Evolutionary conservation across 2,888 invertebrate genomes (phyloP), one percentile per base, ranked within the genome.

Genomic region (Polydrusus cervinus): DNA sequence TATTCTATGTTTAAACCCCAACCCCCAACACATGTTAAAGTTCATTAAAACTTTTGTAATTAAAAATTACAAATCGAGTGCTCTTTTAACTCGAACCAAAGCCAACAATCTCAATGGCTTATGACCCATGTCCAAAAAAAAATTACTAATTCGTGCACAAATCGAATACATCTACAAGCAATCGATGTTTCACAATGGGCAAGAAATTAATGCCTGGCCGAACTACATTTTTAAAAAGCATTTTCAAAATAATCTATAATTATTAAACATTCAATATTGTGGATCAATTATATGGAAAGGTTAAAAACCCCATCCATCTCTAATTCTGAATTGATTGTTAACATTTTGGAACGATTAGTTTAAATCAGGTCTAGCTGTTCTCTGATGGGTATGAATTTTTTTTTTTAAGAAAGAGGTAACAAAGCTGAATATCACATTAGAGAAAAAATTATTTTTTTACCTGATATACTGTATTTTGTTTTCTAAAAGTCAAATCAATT

Each of bases 61-160:
- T n/a, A n/a, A n/a, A n/a, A n/a, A n/a, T n/a, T n/a, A n/a, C n/a
- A n/a, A n/a, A n/a, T n/a, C n/a, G n/a, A n/a, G n/a, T n/a, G n/a
- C n/a, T n/a, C n/a, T n/a, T n/a, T n/a, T n/a, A n/a, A n/a, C n/a
- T n/a, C n/a, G n/a, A n/a, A n/a, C n/a, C n/a, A n/a, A n/a, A n/a
- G n/a, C n/a, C n/a, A n/a, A n/a, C 47, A 61, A 61, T 61, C 51
- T 40, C 16, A 20, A 49, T 67, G 72, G 67, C 30, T 51, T 47
- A 57, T 72, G 72, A 72, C 67, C 67, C 66, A 47, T 67, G 38
- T 43, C 16, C 0, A 66, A 72, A 64, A 71, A 67, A 64, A 71
- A 66, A 60, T 49, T 13, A 49, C 40, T 9, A 30, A 13, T 18
- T 34, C 25, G 30, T 57, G 68, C 16, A 51, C 11, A 51, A 14